phyloP scores from a whole-genome alignment of 2,113 vertebrate species.

The Pongo pygmaeus region DNA sequence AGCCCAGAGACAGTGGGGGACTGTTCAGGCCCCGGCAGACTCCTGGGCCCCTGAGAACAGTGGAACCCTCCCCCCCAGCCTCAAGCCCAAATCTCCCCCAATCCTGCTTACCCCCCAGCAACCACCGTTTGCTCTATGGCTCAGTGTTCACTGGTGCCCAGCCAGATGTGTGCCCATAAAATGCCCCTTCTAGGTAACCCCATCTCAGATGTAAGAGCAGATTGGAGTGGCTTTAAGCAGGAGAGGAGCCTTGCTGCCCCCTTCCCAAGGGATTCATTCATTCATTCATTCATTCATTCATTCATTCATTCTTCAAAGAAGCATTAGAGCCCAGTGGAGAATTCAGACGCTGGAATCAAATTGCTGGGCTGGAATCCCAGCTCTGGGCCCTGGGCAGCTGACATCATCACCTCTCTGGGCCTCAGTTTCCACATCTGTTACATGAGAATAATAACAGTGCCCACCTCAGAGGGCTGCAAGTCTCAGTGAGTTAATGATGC shows the following conservation, averaged over 20 bases:
- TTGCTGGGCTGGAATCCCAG: not conserved
- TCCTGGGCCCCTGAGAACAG: not conserved
- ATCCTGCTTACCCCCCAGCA: fast-evolving
- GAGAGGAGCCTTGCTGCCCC: not conserved
- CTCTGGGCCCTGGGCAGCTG: not conserved
- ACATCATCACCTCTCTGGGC: not conserved
- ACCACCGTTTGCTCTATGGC: not conserved
- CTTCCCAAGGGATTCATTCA: not conserved
- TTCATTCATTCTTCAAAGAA: not conserved
- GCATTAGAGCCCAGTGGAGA: not conserved
- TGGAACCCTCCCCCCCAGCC: not conserved
- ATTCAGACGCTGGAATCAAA: not conserved
- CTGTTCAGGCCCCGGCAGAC: not conserved
- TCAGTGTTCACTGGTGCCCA: not conserved
- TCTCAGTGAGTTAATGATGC: not conserved
- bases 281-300: not conserved
- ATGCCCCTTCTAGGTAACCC: not conserved
- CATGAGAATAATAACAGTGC: not conserved
- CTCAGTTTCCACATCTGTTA: not conserved
- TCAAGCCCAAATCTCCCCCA: not conserved
- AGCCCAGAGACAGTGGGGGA: not conserved
- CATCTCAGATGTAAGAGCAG: not conserved
- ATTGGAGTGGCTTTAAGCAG: not conserved
- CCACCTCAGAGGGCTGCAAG: not conserved
- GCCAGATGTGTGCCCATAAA: not conserved